These are phyloP conservation scores for Megaustenia siamemsis DNA, from an alignment of 2,888 invertebrate species.

Conservation along the genomic window DNA sequence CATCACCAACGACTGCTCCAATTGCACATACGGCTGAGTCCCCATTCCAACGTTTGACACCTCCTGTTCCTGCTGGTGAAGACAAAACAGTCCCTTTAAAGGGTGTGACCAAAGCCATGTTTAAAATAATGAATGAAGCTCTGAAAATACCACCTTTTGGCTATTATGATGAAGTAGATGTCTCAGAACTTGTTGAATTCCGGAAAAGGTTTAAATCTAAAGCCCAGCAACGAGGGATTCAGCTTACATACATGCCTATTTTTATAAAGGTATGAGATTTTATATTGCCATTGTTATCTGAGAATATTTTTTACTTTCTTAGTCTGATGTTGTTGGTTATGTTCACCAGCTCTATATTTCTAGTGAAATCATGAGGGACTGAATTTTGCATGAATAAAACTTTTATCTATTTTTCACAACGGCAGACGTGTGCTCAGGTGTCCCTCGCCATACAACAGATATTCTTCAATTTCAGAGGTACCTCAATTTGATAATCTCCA, in stretches of 20 bases:
- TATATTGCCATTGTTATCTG: too few species aligned
- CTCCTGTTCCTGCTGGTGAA: constrained; percentile 62
- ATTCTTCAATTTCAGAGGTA: too few species aligned
- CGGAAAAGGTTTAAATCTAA: constrained; percentile 84
- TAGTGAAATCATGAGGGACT: too few species aligned
- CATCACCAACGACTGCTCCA: constrained; percentile 39
- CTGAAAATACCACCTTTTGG: constrained; percentile 91
- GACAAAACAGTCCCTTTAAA: constrained; percentile 86
- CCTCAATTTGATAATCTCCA: too few species aligned
- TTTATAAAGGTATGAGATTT: constrained; percentile 87
- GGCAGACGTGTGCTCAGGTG: too few species aligned
- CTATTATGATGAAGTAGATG: constrained; percentile 93
- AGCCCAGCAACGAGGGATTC: constrained; percentile 83
- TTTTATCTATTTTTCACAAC: too few species aligned
- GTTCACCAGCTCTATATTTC: too few species aligned
- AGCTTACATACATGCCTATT: constrained; percentile 95
- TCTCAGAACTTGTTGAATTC: constrained; percentile 87
- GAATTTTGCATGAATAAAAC: too few species aligned
- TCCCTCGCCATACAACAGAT: too few species aligned
- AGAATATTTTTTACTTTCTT: too few species aligned
- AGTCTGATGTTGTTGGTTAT: too few species aligned
- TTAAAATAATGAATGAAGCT: constrained; percentile 95
- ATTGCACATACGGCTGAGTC: constrained; percentile 53
- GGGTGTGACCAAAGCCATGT: constrained; percentile 94
- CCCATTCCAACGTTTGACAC: constrained; percentile 50